Base-by-base conservation (phyloP, 2,888 invertebrate species). In the Fragum fragum region DNA sequence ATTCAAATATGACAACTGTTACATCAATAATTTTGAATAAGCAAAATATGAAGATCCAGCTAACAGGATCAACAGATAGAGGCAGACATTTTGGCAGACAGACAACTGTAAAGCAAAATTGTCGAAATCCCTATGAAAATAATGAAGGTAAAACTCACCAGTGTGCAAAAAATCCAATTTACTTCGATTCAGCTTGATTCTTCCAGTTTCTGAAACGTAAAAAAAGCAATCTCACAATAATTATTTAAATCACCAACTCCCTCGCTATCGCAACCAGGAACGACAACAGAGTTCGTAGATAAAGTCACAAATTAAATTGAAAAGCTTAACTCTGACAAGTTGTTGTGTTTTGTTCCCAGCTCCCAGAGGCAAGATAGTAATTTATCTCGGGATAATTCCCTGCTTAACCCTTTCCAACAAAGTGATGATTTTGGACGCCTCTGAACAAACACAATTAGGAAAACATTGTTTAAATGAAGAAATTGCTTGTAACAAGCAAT, bases 301-400 rank as follows among this genome's bases (percentile, higher is more conserved):
- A 66, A 66, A 66, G 66, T 66, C 66, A 66, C 66, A 66, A 66
- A 66, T 66, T 66, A 66, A 66, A 66, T 66, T 66, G 66, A 66
- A 66, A 66, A 66, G 66, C 66, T 66, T 66, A 66, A 66, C 66
- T 66, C 42, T 66, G 66, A 66, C 66, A 66, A 66, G 66, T 66
- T 66, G 66, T 66, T 42, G 32, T 66, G 66, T 66, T 66, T 66
- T 42, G 66, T 66, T 66, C 66, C 66, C n/a, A 5, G 23, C 23
- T 66, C 42, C 66, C 66, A 23, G 66, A 26, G 66, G 66, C 66
- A 39, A 66, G 61, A 61, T 61, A 66, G 66, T 23, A 66, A 66
- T 42, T 66, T 66, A 66, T 66, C 42, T 42, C 39, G 42, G 23
- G 66, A 21, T 39, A 21, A 1, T 21, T 66, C 23, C n/a, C 32